Evolutionary conservation across 2,888 invertebrate genomes (phyloP).

Genomic region (Epistrophe eligans): DNA sequence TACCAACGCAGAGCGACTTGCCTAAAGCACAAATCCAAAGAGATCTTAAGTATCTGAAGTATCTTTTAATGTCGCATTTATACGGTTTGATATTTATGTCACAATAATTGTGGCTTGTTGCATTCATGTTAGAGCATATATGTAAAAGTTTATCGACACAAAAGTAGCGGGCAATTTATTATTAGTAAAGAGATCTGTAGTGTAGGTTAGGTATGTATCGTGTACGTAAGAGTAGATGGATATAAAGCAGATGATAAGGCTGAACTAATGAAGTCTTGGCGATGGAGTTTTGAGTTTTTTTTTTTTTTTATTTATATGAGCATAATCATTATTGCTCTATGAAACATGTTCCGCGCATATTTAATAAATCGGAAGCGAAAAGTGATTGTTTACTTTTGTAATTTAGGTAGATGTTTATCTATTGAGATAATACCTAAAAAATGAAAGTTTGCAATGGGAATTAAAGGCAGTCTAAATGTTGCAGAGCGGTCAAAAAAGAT

Average conservation of each 20-base stretch:
- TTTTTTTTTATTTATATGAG: background rate
- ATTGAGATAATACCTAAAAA: background rate
- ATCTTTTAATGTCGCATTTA: conserved; percentile 74
- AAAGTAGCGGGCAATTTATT: conserved; percentile 40
- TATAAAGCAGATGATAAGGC: background rate
- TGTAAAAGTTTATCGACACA: conserved; percentile 59
- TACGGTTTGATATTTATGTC: conserved; percentile 74
- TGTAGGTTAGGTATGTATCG: background rate
- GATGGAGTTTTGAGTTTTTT: background rate
- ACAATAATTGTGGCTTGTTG: conserved; percentile 73
- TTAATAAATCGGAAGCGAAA: background rate
- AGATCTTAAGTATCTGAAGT: conserved; percentile 65
- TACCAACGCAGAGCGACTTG: conserved; percentile 68
- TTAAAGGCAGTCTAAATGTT: too few relatives aligned
- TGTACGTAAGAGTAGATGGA: background rate
- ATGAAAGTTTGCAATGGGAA: too few relatives aligned
- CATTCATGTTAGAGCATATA: conserved; percentile 58
- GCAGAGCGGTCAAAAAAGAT: too few relatives aligned
- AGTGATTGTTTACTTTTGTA: background rate
- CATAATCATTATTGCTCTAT: background rate
- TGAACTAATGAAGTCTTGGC: background rate
- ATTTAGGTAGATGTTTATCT: background rate
- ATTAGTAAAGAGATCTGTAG: conserved; percentile 2
- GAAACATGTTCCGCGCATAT: background rate
- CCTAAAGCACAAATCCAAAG: conserved; percentile 29